These are phyloP conservation scores for Silurus glanis DNA, from an alignment of 2,113 vertebrate genomes.

Conservation along the genomic window DNA sequence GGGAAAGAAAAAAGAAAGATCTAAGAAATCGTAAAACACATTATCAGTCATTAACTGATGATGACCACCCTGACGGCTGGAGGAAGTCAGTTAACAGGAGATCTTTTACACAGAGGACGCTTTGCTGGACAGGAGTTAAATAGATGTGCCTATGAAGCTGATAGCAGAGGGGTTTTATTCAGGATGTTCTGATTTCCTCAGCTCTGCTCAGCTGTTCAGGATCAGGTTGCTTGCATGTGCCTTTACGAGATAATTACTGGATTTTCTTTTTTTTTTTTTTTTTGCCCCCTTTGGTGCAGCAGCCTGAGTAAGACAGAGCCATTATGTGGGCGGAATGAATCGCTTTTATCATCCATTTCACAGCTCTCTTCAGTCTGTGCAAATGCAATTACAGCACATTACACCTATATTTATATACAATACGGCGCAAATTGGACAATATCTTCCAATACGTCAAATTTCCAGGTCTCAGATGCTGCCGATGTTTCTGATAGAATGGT, in stretches of 20 bases:
- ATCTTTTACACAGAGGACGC: background rate
- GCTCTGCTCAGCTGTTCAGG: constrained; percentile 64
- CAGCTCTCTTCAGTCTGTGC: constrained; percentile 16
- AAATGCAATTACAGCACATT: constrained; percentile 31
- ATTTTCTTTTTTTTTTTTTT: constrained; percentile 52
- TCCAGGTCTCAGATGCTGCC: constrained; percentile 3
- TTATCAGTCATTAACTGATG: background rate
- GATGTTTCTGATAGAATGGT: constrained; percentile 73
- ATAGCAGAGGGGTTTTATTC: constrained; percentile 52
- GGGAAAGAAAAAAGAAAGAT: background rate
- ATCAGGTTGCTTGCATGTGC: constrained; percentile 71
- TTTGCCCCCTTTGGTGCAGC: constrained; percentile 22
- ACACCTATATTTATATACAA: constrained; percentile 31
- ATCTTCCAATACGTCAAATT: background rate
- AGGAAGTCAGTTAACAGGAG: background rate
- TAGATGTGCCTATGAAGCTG: background rate
- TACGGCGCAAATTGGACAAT: background rate
- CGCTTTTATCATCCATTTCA: constrained; percentile 45
- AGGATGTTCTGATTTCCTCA: constrained; percentile 50
- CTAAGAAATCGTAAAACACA: background rate
- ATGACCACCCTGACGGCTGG: too few species aligned
- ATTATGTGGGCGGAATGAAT: constrained; percentile 42
- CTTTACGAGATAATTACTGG: constrained; percentile 75
- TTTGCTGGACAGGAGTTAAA: background rate
- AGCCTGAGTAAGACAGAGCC: constrained; percentile 31